Conservation (phyloP, 1,140 invertebrate genomes). For the Phortica variegata region DNA sequence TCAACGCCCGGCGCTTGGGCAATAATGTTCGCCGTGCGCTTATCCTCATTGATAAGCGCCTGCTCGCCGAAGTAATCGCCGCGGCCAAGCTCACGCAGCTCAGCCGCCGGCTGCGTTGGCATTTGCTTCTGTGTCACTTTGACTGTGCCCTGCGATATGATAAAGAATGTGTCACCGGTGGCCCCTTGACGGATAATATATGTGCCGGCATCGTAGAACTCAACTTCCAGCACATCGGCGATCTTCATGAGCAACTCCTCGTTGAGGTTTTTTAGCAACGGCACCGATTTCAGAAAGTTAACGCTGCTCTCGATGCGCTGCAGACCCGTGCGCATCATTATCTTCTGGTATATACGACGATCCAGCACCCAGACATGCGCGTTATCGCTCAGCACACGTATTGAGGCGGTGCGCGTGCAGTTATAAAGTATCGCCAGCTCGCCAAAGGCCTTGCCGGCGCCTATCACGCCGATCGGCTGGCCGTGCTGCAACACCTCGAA, state of each 20-base stretch:
- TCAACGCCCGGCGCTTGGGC: conserved; percentile 75
- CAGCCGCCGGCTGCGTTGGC: conserved; percentile 59
- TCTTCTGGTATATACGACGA: conserved; percentile 73
- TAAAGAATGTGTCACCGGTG: conserved; percentile 82
- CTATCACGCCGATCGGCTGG: conserved; percentile 67
- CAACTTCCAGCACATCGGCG: conserved; percentile 78
- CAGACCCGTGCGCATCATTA: conserved; percentile 76
- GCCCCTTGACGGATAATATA: conserved; percentile 82
- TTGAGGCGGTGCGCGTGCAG: conserved; percentile 77
- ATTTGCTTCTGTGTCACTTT: conserved; percentile 62
- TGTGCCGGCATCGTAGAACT: conserved; percentile 77
- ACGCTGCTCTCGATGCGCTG: conserved; percentile 71
- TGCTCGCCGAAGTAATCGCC: conserved; percentile 71
- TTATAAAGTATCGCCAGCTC: conserved; percentile 82
- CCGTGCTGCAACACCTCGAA: conserved; percentile 72
- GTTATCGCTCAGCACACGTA: conserved; percentile 65
- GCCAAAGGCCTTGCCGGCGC: conserved; percentile 69
- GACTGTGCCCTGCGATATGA: conserved; percentile 78
- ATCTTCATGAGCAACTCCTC: conserved; percentile 76
- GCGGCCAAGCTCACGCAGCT: conserved; percentile 60
- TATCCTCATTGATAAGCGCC: conserved; percentile 69
- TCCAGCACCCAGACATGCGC: conserved; percentile 81
- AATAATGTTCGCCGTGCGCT: conserved; percentile 74
- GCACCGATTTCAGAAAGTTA: conserved; percentile 73
- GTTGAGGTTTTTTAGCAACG: conserved; percentile 71